Conservation (phyloP, 2,888 invertebrate genomes). For the Habroteleia sp. region DNA sequence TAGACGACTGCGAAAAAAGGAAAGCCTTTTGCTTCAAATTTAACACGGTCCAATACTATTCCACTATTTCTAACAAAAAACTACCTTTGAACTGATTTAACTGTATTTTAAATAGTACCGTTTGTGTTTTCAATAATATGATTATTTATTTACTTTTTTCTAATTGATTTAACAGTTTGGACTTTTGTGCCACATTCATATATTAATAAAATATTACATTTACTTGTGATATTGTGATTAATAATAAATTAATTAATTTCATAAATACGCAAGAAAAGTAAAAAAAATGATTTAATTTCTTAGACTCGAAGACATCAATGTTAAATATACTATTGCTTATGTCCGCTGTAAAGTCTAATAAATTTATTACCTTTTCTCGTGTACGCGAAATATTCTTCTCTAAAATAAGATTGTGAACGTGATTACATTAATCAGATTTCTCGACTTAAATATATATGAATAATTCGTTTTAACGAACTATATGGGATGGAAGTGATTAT, state of each 20-base stretch:
- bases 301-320: conserved; percentile 4
- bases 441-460: background rate
- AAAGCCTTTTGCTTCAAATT: conserved; percentile 26
- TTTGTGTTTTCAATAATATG: background rate
- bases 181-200: too few relatives aligned
- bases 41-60: conserved; percentile 23
- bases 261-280: conserved; percentile 3
- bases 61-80: conserved; percentile 12
- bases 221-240: background rate
- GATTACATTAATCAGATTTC: conserved; percentile 42
- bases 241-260: too few relatives aligned
- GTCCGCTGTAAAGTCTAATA: conserved; percentile 17
- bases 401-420: conserved; percentile 37
- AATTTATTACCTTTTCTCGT: conserved; percentile 56
- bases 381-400: conserved; percentile 43
- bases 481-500: conserved; percentile 1
- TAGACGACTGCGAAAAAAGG: conserved; percentile 10
- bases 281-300: conserved; percentile 21
- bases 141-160: background rate
- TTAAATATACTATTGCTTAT: conserved; percentile 5
- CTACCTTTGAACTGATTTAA: conserved; percentile 7
- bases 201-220: background rate
- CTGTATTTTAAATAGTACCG: conserved; percentile 1
- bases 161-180: too few relatives aligned
- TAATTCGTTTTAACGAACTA: conserved; percentile 33